A percentile compares a stretch with the other conserved stretches of the same genome.
Conservation (phyloP, 2,113 vertebrate genomes). For the Phylloscopus trochiloides region DNA sequence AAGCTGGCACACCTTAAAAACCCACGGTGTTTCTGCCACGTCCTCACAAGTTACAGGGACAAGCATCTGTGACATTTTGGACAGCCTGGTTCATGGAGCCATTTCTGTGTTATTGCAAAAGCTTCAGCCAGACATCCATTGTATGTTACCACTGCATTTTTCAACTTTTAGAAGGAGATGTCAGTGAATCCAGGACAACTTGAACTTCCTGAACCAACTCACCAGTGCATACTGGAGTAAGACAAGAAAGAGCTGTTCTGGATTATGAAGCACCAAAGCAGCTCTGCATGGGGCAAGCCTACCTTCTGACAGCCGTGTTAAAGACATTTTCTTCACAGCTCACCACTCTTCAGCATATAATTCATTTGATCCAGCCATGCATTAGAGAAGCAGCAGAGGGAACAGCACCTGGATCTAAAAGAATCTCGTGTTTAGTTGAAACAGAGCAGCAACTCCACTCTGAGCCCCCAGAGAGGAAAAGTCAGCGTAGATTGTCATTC, state of each 20-base stretch:
- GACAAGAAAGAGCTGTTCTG: not conserved
- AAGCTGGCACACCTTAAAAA: not conserved
- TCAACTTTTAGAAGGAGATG: not conserved
- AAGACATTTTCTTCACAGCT: not conserved
- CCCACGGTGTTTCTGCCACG: accelerated
- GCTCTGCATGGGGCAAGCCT: not conserved
- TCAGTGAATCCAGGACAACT: not conserved
- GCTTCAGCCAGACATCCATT: not conserved
- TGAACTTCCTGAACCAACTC: not conserved
- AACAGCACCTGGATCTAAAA: not conserved
- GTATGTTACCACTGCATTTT: not conserved
- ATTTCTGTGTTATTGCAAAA: not conserved
- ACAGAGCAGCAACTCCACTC: not conserved
- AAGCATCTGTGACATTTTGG: not conserved
- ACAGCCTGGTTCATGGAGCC: not conserved
- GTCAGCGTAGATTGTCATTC: not conserved
- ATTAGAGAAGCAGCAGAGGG: not conserved
- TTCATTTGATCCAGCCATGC: not conserved
- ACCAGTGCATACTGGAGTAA: not conserved
- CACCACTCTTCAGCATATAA: not conserved
- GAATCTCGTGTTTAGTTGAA: not conserved
- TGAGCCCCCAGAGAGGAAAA: not conserved
- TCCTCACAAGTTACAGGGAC: not conserved
- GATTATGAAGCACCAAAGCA: not conserved
- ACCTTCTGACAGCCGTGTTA: not conserved